Percentiles rank a stretch among this genome's conserved stretches.
phyloP scores from a whole-genome alignment of 64 coral and sea anemone genomes.

The Platygyra sinensis region DNA sequence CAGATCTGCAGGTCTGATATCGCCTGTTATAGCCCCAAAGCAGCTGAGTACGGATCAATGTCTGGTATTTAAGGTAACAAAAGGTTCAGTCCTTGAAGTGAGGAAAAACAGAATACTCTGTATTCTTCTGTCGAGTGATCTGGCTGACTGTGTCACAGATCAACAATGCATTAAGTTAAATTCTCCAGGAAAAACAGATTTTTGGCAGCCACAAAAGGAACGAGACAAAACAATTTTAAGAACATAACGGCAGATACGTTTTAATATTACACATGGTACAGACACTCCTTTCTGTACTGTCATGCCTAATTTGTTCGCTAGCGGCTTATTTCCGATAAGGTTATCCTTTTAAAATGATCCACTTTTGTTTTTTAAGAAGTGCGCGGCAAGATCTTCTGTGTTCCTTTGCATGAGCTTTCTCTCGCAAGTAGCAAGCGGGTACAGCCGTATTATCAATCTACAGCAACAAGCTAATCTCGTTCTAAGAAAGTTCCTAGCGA shows the following conservation, averaged over 20 bases:
- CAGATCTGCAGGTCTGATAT: neutral
- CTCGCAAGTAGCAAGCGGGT: neutral
- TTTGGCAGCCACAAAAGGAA: neutral
- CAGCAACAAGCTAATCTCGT: neutral
- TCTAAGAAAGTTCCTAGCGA: neutral
- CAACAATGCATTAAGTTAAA: neutral
- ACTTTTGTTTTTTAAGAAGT: slow-evolving; percentile 7
- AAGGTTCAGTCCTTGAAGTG: neutral
- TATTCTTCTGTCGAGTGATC: neutral
- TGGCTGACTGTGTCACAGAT: neutral
- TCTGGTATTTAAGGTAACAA: slow-evolving; percentile 31
- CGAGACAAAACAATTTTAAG: neutral
- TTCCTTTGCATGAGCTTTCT: neutral
- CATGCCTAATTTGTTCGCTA: slow-evolving; percentile 35
- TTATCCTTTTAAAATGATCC: slow-evolving; percentile 35
- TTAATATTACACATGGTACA: neutral
- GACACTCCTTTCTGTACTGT: neutral
- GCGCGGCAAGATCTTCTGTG: neutral
- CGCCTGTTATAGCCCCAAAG: neutral
- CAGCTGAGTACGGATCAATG: neutral
- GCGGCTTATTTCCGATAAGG: slow-evolving; percentile 40
- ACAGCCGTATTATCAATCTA: neutral
- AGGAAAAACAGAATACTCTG: slow-evolving; percentile 10
- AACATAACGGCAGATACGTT: neutral
- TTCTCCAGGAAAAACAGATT: neutral